Evolutionary conservation across 2,888 invertebrate genomes (phyloP), one percentile per base, ranked within the genome.

Genomic region (Apodemia zela): DNA sequence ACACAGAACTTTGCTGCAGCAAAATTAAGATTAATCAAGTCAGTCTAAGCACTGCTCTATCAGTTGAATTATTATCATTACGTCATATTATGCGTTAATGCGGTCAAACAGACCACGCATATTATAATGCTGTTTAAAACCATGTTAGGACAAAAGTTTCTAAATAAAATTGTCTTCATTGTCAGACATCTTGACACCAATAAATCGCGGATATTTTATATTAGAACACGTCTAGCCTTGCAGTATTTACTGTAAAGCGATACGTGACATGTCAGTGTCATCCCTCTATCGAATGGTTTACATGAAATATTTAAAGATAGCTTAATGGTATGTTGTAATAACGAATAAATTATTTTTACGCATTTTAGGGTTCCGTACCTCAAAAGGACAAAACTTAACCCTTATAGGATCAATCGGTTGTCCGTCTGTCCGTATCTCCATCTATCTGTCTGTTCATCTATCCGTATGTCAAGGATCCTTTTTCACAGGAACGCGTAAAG

Each of bases 231-330:
- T 54, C 54, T 54, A 54, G 54, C 54, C 54, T 54, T 54, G 21
- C 54, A 54, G 21, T 54, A 54, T 54, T 54, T 54, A 54, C 54
- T 15, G 15, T 54, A 25, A 45, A 54, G 15, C 54, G 4, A 25
- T 54, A 54, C 54, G 54, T 54, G 54, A 54, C 29, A 29, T 54
- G 54, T 54, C 54, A 54, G 54, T 54, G 54, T 25, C 54, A 54
- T 15, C 54, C 54, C 54, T 11, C 5, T 25, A 6, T 1, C 13
- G 45, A 45, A 45, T 8, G 45, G 45, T 17, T 47, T 47, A 47
- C 45, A 47, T 47, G n/a, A 47, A 6, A 47, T 13, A 47, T 7
- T 17, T 47, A 47, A 47, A 15, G n/a, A 47, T 47, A 47, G 17
- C 45, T 47, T 47, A 47, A 15, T 47, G n/a, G n/a, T n/a, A 45